Base-by-base conservation (phyloP, 2,113 vertebrate species). In the Micronisus gabar region DNA sequence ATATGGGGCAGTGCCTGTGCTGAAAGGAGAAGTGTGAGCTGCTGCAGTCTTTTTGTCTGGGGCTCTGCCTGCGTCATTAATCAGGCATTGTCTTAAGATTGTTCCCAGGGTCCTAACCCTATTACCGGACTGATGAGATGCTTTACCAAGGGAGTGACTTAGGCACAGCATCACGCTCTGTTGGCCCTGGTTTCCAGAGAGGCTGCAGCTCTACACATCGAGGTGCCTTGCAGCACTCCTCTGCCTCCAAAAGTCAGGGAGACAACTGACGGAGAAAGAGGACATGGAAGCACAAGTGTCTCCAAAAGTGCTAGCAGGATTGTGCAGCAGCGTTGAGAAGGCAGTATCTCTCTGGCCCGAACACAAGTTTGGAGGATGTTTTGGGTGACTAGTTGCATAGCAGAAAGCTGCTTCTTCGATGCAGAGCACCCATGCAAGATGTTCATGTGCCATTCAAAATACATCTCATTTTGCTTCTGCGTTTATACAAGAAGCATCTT, bases 161-260 rank as follows among this genome's bases (percentile, higher is more conserved):
- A 53, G 65, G 62, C 67, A 56, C 1, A 3, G 38, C n/a, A 36
- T 34, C 61, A 32, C 45, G 26, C 29, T 65, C n/a, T 34, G 29
- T 6, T 40, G 22, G 47, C 45, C 32, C 52, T 47, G n/a, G 8
- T 50, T 94, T 55, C 43, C 71, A 74, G 70, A 83, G 55, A 85
- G n/a, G 66, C 32, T 61, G 43, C 40, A 45, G 26, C 61, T 78
- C 23, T n/a, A 36, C 55, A 13, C 41, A 22, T 8, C 0, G 0
- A 66, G 38, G n/a, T 79, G 74, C 32, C 70, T n/a, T 26, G 20
- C 47, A 95, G 80, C 53, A 26, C 34, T 65, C 47, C 47, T 29
- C 4, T 50, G 38, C 36, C 62, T 75, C 45, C 87, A 45, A 40
- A 80, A 58, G 15, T 36, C 48, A 48, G 65, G 61, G 65, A 78